Evolutionary conservation across 2,797 vertebrate species (phyloP).

Genomic region (Argya squamiceps): DNA sequence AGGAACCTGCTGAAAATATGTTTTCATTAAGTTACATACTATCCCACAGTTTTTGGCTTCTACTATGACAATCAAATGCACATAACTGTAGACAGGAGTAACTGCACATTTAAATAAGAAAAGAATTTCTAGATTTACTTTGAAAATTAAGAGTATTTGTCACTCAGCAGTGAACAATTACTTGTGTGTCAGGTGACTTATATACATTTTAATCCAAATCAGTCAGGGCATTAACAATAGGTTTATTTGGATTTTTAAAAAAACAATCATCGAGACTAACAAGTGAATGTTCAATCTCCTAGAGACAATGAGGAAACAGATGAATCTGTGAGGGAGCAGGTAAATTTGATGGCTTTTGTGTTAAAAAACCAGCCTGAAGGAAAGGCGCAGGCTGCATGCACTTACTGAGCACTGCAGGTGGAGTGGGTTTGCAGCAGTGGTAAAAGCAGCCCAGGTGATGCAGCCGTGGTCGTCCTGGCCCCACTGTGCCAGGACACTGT

Average conservation of each 20-base stretch:
- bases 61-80: background rate
- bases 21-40: background rate
- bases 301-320: background rate
- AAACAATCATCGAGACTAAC: background rate
- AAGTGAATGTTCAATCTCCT: background rate
- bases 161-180: background rate
- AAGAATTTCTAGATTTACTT: background rate
- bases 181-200: background rate
- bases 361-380: background rate
- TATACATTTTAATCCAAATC: background rate
- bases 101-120: slow-evolving; percentile 4
- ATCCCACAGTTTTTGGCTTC: background rate
- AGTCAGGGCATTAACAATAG: background rate
- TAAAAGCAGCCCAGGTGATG: slow-evolving; percentile 82
- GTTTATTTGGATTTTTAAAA: background rate
- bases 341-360: background rate
- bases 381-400: background rate
- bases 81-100: background rate
- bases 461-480: slow-evolving; percentile 72
- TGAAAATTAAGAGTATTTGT: background rate
- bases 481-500: slow-evolving; percentile 82
- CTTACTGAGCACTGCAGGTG: slow-evolving; percentile 85
- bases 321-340: background rate
- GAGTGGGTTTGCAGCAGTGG: slow-evolving; percentile 67
- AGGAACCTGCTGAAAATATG: background rate